A percentile compares a stretch with the other conserved stretches of the same genome.
These are phyloP conservation scores for Micromussa lordhowensis DNA, from an alignment of 92 coral and sea anemone genomes.

Conservation along the genomic window DNA sequence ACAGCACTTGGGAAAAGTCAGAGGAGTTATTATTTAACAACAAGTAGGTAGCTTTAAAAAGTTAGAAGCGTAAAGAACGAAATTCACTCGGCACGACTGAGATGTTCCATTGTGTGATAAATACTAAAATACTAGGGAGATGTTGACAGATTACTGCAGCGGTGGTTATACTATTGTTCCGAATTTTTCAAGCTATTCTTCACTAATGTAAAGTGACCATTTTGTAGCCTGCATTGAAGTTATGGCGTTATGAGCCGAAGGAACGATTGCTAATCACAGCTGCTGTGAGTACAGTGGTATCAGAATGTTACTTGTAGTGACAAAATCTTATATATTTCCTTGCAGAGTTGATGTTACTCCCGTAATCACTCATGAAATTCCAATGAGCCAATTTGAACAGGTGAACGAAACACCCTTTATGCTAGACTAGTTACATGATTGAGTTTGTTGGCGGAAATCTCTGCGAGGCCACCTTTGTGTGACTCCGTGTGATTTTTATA, in stretches of 20 bases:
- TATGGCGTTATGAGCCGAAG: neutral
- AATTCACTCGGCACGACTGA: neutral
- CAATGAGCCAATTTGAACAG: constrained; percentile 78
- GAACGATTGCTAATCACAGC: neutral
- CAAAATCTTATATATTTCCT: neutral
- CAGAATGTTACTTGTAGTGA: neutral
- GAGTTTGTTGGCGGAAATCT: neutral
- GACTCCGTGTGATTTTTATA: neutral
- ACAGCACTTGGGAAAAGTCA: constrained; percentile 86
- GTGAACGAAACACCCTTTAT: neutral
- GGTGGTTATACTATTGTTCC: too few species aligned
- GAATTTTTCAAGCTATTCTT: neutral
- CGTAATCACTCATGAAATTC: constrained; percentile 76
- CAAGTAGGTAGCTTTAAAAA: constrained; percentile 50
- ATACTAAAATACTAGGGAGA: neutral
- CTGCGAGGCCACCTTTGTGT: too few species aligned
- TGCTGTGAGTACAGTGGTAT: neutral
- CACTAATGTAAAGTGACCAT: neutral
- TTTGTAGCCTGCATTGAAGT: neutral
- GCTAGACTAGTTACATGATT: neutral
- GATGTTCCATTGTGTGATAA: neutral
- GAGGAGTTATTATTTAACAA: constrained; percentile 74
- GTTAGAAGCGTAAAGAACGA: neutral
- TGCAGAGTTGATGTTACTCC: constrained; percentile 75
- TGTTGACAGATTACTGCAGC: neutral